Percentiles rank a stretch among this genome's conserved stretches.
Conservation (phyloP, 1,140 invertebrate species). For the Armadillidium nasatum region DNA sequence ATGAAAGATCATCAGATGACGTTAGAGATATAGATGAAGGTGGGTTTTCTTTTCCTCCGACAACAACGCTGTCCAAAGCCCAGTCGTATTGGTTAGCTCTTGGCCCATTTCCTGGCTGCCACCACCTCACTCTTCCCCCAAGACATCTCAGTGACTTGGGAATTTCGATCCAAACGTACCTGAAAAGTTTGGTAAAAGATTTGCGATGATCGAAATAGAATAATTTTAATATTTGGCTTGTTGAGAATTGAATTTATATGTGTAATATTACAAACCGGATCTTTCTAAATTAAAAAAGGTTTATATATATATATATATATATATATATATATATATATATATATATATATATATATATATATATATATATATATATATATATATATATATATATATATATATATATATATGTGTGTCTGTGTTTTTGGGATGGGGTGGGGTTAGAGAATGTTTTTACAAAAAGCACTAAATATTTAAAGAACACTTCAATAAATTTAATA, state of each 20-base stretch:
- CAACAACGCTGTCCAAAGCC: slow-evolving; percentile 52
- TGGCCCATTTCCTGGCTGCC: slow-evolving; percentile 50
- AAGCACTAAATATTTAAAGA: no score
- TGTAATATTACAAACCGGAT: no score
- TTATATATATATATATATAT: no score
- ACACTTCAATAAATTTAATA: no score
- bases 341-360: no score
- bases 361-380: no score
- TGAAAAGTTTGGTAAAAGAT: not conserved
- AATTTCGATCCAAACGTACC: slow-evolving; percentile 44
- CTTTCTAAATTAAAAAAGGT: no score
- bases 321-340: no score
- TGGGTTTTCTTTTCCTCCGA: slow-evolving; percentile 45
- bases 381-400: no score
- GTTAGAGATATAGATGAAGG: slow-evolving; percentile 32
- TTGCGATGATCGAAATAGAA: not conserved
- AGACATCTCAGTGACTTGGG: slow-evolving; percentile 47
- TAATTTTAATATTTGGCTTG: not conserved
- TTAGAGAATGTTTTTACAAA: no score
- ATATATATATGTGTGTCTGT: no score
- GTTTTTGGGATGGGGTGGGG: no score
- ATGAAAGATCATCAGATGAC: slow-evolving; percentile 29
- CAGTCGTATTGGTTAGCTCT: slow-evolving; percentile 48
- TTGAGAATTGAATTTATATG: not conserved
- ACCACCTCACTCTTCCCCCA: slow-evolving; percentile 51